Conservation (phyloP, 2,888 invertebrate species). For the Calephelis perditalis region DNA sequence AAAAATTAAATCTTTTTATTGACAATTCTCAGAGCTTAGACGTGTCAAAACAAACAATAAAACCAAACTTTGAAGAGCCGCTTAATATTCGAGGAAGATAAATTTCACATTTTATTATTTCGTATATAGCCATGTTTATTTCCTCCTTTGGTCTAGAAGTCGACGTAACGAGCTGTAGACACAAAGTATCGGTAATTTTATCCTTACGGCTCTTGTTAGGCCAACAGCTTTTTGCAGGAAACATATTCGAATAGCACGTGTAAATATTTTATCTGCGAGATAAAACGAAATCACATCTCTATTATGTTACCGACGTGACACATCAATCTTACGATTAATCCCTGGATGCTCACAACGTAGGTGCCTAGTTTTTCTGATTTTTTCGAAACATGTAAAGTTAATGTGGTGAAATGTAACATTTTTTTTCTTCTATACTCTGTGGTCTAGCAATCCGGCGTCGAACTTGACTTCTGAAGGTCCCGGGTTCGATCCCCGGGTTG, state of each 20-base stretch:
- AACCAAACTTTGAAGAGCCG: constrained; percentile 5
- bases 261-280: background rate
- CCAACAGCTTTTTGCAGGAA: constrained; percentile 40
- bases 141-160: constrained; percentile 37
- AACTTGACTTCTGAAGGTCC: no score
- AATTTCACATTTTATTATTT: constrained; percentile 21
- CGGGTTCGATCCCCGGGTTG: no score
- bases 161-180: constrained; percentile 49
- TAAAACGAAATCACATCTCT: background rate
- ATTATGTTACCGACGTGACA: background rate
- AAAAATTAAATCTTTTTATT: background rate
- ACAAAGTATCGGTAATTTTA: constrained; percentile 45
- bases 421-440: no score
- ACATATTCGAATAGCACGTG: constrained; percentile 19
- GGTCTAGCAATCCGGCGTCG: no score
- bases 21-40: background rate
- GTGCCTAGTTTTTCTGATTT: no score
- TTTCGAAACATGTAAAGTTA: no score
- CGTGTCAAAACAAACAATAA: constrained; percentile 10
- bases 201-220: constrained; percentile 53
- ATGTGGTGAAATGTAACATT: no score
- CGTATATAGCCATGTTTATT: constrained; percentile 27
- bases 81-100: constrained; percentile 15
- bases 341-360: no score
- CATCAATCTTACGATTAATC: no score